Base-by-base conservation (phyloP, 2,888 invertebrate species). In the Brachypterus glaber region DNA sequence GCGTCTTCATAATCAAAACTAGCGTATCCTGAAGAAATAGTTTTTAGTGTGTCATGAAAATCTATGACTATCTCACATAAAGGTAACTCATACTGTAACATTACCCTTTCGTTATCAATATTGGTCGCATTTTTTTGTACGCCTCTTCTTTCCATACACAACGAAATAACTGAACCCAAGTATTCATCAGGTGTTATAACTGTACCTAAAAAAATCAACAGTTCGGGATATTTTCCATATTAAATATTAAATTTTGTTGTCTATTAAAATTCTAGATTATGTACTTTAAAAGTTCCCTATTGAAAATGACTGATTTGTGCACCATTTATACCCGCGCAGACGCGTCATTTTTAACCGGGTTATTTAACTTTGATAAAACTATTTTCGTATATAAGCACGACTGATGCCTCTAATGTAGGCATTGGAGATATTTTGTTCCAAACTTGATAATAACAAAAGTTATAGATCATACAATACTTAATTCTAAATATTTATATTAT, bases 31-130 rank as follows among this genome's bases (percentile, higher is more conserved):
- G 93, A 93, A 2, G 88, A 84, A 12, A 89, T 54, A 9, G 86
- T 82, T 65, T 97, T 97, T 2, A 96, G 68, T 3, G 75, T 73
- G 59, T 97, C 96, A 58, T 93, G 93, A 63, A 98, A 97, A 64
- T 97, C 95, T 5, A 93, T 67, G 9, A 97, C 82, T 16, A 97
- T 84, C 72, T 98, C 97, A 51, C 84, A 88, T 4, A 98, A 68
- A 0, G 97, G 97, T 34, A 98, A 65, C 24, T 81, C 67, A 57
- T 82, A 91, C 52, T 84, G 82, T 59, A 95, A 61, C 68, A 96
- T 73, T 0, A 91, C 69, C 58, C 90, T 76, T 18, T 76, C 73
- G 44, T 87, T 79, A 59, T 95, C 96, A 16, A 96, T 82, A 45
- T 85, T 82, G 37, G 63, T 74, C 1, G 82, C 73, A 0, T 79